phyloP scores from a whole-genome alignment of 92 coral and sea anemone species.

The Phenganax subtilis region DNA sequence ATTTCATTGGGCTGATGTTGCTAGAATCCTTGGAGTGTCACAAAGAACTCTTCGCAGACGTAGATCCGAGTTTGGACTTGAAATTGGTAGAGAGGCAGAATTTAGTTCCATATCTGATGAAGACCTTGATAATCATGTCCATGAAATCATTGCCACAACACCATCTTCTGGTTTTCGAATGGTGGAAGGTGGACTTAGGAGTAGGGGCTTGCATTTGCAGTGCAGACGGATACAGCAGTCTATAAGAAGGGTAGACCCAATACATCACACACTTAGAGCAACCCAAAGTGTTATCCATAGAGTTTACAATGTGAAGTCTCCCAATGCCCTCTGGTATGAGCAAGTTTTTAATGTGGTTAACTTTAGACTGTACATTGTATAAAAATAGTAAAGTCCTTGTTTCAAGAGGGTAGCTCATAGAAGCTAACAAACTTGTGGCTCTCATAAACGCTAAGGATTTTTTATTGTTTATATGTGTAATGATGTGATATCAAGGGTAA shows the following conservation, averaged over 20 bases:
- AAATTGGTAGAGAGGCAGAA: background rate
- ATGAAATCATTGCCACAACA: background rate
- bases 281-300: constrained; percentile 26
- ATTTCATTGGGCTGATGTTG: constrained; percentile 38
- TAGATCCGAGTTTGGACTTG: background rate
- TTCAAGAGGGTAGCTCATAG: too few species aligned
- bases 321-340: constrained; percentile 24
- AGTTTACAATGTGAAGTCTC: constrained; percentile 29
- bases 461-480: too few species aligned
- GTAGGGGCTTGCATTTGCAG: background rate
- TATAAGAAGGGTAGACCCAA: constrained; percentile 12
- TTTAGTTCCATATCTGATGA: background rate
- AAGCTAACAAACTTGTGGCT: too few species aligned
- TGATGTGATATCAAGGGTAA: too few species aligned
- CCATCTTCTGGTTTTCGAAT: constrained; percentile 8
- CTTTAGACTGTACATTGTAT: too few species aligned
- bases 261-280: constrained; percentile 14
- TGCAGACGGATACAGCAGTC: background rate
- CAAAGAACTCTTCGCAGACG: constrained; percentile 32
- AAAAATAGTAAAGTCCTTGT: too few species aligned
- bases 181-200: constrained; percentile 6
- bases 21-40: constrained; percentile 37
- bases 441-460: too few species aligned
- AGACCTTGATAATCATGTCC: background rate
- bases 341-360: too few species aligned